Evolutionary conservation across 2,113 vertebrate genomes (phyloP), one percentile per base, ranked within the genome.

Genomic region (Phoxinus phoxinus): DNA sequence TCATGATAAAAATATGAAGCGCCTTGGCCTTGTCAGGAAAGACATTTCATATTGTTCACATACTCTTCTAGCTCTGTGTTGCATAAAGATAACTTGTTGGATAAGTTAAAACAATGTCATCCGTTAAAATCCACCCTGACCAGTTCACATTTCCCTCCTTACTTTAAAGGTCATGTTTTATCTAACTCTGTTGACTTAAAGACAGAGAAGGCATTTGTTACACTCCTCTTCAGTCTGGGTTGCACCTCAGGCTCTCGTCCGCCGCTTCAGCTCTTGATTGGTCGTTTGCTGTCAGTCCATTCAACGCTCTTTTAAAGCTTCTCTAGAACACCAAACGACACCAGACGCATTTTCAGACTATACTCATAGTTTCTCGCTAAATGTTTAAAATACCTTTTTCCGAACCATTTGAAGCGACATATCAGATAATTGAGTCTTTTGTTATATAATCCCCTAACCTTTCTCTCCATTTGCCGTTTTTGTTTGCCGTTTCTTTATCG

Each of bases 131-230:
- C 79, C 67, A 61, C 69, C 79, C 84, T 73, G 80, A 41, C 81
- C 37, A 46, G 46, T 76, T 76, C 63, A 27, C 7, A 59, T 69
- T 78, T 83, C 61, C 79, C 41, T 44, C 3, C 72, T 46, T 82
- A 44, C 56, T 63, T 85, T 71, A 72, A 77, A 82, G 51, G 61
- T 21, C 84, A 51, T 75, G 53, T 86, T 84, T 88, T 80, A 53
- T 84, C 83, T 86, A 63, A 83, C 53, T 32, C 30, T 19, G 4
- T 69, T 83, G 58, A 77, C 72, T 44, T 51, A 53, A 51, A 85
- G 27, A 69, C 61, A 81, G 41, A 32, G 65, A 37, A 83, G 23
- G 63, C 17, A 12, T 35, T 83, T 83, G 63, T 53, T 67, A 41
- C 13, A 30, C 41, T 51, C 58, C 7, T 69, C n/a, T 44, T 83